These are phyloP conservation scores for Crematogaster levior DNA, from an alignment of 2,888 invertebrate species.

Conservation along the genomic window DNA sequence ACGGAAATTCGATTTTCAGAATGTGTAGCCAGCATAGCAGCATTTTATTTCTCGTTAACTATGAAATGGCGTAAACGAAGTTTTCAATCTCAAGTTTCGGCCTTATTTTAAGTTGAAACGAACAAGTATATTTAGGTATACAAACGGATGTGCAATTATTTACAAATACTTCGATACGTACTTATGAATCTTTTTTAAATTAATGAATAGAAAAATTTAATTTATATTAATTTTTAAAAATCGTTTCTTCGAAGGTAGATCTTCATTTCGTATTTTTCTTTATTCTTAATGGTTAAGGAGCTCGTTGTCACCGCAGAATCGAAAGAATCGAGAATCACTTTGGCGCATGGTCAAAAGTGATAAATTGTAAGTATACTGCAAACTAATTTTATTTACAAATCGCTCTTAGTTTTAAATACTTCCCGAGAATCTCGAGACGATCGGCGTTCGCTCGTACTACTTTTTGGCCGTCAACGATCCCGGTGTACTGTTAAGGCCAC, in stretches of 20 bases:
- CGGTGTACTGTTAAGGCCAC: neutral
- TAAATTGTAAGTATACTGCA: neutral
- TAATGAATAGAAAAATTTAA: neutral
- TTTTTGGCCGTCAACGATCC: neutral
- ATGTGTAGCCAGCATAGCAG: neutral
- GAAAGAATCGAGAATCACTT: neutral
- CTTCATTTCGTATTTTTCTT: neutral
- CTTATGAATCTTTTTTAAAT: constrained; percentile 27
- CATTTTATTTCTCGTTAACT: neutral
- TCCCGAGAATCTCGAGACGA: constrained; percentile 10
- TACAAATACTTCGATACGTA: constrained; percentile 10
- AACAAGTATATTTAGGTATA: neutral
- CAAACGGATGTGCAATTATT: constrained; percentile 1
- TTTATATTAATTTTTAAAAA: constrained; percentile 28
- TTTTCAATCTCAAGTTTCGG: neutral
- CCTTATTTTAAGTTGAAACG: neutral
- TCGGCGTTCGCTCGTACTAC: neutral
- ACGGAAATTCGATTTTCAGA: constrained; percentile 3
- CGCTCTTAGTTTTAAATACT: neutral
- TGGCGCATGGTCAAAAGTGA: constrained; percentile 1
- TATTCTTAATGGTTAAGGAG: neutral
- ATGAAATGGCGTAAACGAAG: neutral
- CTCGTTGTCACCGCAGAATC: neutral
- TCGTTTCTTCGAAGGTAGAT: neutral
- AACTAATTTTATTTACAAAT: constrained; percentile 3